These are phyloP conservation scores for Heliconius ismenius DNA, from an alignment of 2,888 invertebrate genomes.

Conservation along the genomic window DNA sequence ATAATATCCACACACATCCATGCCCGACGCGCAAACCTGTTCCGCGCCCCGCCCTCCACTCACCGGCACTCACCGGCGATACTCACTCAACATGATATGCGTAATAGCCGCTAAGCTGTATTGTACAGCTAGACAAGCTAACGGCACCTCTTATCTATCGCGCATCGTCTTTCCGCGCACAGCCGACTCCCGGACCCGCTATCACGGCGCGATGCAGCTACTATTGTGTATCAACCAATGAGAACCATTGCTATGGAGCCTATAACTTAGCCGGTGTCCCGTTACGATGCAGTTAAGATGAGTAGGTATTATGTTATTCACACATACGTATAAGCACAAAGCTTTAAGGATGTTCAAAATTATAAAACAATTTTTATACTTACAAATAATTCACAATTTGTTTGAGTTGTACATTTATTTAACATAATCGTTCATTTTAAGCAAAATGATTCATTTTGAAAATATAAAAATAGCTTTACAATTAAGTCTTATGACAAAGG, in stretches of 20 bases:
- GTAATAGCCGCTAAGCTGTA: slow-evolving; percentile 68
- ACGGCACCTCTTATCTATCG: slow-evolving; percentile 75
- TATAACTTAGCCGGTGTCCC: slow-evolving; percentile 37
- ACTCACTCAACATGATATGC: slow-evolving; percentile 45
- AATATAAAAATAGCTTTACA: too few species aligned
- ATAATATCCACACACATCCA: slow-evolving; percentile 51
- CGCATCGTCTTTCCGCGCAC: slow-evolving; percentile 66
- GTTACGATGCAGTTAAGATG: slow-evolving; percentile 32
- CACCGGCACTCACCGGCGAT: slow-evolving; percentile 44
- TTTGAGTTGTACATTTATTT: not conserved
- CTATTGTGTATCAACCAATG: slow-evolving; percentile 36
- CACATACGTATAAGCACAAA: not conserved
- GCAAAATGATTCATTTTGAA: too few species aligned
- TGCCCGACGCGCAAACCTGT: slow-evolving; percentile 65
- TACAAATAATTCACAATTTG: not conserved
- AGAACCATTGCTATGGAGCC: slow-evolving; percentile 36
- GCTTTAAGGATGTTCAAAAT: not conserved
- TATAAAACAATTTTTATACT: not conserved
- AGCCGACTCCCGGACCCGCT: slow-evolving; percentile 55
- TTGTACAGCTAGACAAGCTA: slow-evolving; percentile 74
- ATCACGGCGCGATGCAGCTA: slow-evolving; percentile 49
- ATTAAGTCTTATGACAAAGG: too few species aligned
- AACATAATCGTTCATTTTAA: not conserved
- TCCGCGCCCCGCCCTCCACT: slow-evolving; percentile 54
- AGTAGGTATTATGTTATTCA: slow-evolving; percentile 5